Conservation (phyloP, 2,113 vertebrate genomes). For the Tonatia bakeri region DNA sequence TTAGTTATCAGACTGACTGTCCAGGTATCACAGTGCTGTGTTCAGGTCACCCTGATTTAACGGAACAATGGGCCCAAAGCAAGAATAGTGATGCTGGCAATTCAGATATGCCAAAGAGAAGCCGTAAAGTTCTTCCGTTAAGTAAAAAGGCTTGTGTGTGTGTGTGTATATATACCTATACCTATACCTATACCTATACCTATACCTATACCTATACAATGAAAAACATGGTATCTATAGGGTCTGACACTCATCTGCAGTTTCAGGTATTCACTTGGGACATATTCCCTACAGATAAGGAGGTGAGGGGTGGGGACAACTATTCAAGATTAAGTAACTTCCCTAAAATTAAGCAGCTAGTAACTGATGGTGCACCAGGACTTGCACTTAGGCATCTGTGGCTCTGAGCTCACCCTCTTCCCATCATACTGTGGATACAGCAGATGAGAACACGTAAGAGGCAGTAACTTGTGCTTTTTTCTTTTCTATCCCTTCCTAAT, state of each 20-base stretch:
- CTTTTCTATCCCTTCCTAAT: neutral
- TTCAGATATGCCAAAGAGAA: neutral
- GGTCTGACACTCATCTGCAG: neutral
- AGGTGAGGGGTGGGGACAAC: no score
- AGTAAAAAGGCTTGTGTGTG: neutral
- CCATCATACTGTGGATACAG: neutral
- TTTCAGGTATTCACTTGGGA: neutral
- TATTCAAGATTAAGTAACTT: neutral
- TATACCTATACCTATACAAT: no score
- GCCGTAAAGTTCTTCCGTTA: neutral
- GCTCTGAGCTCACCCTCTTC: neutral
- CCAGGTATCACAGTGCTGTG: neutral
- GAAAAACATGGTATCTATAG: neutral
- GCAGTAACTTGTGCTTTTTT: neutral
- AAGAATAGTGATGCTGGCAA: neutral
- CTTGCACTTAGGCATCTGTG: no score
- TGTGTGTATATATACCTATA: no score
- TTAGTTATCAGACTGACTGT: neutral
- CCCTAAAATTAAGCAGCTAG: neutral
- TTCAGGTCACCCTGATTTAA: neutral
- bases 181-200: neutral
- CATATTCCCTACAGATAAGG: neutral
- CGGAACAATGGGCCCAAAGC: neutral
- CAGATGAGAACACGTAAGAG: rapidly evolving
- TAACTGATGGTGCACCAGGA: neutral